Conservation (phyloP, 2,888 invertebrate species). For the Atherix ibis region DNA sequence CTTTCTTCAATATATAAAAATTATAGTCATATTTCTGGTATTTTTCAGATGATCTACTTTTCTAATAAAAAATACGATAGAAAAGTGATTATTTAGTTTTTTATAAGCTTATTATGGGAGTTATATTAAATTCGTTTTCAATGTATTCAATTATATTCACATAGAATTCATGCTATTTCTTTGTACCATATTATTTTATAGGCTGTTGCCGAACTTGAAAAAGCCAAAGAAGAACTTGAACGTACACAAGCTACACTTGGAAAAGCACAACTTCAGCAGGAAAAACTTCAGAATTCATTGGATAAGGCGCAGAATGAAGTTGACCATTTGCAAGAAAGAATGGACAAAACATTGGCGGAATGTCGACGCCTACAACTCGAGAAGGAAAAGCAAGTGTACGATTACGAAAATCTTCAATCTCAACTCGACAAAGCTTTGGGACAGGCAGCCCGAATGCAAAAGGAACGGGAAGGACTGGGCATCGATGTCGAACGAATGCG, state of each 20-base stretch:
- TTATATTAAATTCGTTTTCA: too few relatives aligned
- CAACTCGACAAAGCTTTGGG: slow-evolving; percentile 83
- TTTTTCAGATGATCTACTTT: too few relatives aligned
- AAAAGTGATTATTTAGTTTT: too few relatives aligned
- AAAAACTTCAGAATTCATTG: slow-evolving; percentile 74
- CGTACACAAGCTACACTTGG: slow-evolving; percentile 76
- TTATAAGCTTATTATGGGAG: too few relatives aligned
- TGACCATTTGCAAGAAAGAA: slow-evolving; percentile 74
- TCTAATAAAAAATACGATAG: too few relatives aligned
- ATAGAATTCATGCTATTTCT: too few relatives aligned
- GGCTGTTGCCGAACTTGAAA: slow-evolving; percentile 69
- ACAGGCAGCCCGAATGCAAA: slow-evolving; percentile 72
- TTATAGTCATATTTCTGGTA: too few relatives aligned
- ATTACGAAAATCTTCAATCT: slow-evolving; percentile 78
- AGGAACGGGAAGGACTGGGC: slow-evolving; percentile 74
- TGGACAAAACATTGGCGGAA: slow-evolving; percentile 70
- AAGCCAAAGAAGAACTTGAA: slow-evolving; percentile 75
- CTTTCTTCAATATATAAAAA: too few relatives aligned
- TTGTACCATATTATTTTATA: too few relatives aligned
- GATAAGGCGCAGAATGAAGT: slow-evolving; percentile 84
- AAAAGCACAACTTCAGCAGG: slow-evolving; percentile 81
- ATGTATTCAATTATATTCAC: too few relatives aligned
- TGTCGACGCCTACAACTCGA: slow-evolving; percentile 61
- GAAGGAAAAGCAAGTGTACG: slow-evolving; percentile 78
- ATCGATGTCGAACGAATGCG: slow-evolving; percentile 70